Evolutionary conservation across 2,113 vertebrate species (phyloP).

Genomic region (Melospiza melodia): DNA sequence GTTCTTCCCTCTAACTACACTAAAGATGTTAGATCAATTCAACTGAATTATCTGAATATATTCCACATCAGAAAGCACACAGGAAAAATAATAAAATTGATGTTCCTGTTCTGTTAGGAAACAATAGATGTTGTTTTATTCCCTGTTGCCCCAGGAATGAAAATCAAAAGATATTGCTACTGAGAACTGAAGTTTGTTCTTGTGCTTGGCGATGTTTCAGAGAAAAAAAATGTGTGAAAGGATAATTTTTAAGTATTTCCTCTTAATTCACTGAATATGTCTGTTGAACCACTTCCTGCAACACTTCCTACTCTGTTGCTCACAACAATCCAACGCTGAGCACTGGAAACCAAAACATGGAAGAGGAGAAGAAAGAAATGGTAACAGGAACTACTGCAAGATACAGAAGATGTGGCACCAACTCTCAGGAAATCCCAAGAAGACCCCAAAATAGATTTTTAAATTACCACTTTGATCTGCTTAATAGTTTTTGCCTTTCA

Average conservation of each 20-base stretch:
- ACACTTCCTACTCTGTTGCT: not conserved
- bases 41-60: not conserved
- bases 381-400: not conserved
- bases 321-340: not conserved
- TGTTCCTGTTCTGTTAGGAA: not conserved
- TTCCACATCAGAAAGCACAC: not conserved
- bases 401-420: not conserved
- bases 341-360: not conserved
- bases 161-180: not conserved
- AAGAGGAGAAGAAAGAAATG: not conserved
- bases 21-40: not conserved
- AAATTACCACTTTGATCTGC: not conserved
- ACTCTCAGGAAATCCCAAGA: not conserved
- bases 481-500: not conserved
- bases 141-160: not conserved
- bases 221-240: not conserved
- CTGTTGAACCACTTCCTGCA: not conserved
- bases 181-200: not conserved
- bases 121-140: not conserved
- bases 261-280: not conserved
- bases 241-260: not conserved
- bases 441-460: not conserved
- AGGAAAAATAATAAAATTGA: not conserved
- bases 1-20: not conserved
- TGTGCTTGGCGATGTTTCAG: not conserved